Evolutionary conservation across 2,797 vertebrate genomes (phyloP).

Genomic region (Platalea minor): DNA sequence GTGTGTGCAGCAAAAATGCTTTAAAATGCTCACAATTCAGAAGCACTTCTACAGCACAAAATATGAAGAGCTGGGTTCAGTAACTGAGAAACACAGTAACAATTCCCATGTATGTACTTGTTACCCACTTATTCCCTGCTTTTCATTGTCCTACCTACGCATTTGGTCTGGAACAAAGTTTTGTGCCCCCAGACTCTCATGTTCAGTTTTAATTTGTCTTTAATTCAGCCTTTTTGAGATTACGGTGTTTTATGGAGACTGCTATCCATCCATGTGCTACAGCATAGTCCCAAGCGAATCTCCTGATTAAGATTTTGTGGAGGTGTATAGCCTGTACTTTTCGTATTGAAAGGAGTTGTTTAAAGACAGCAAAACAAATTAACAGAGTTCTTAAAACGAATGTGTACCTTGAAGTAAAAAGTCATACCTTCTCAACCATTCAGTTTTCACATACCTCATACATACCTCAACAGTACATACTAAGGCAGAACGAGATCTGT

Average conservation of each 20-base stretch:
- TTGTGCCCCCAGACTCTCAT: background rate
- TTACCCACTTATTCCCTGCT: background rate
- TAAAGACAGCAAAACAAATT: background rate
- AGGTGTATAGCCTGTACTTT: background rate
- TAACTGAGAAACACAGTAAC: background rate
- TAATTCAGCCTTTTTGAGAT: background rate
- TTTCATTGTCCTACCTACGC: background rate
- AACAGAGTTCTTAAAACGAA: background rate
- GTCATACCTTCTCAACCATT: background rate
- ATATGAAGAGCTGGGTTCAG: background rate
- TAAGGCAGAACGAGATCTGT: background rate
- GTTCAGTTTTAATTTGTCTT: background rate
- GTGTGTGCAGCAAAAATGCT: background rate
- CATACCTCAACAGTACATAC: background rate
- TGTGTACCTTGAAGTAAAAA: background rate
- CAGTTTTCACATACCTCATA: background rate
- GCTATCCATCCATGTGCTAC: background rate
- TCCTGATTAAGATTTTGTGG: background rate
- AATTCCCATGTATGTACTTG: background rate
- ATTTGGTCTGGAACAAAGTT: background rate
- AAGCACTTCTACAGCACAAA: background rate
- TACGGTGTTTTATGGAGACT: background rate
- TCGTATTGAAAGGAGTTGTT: background rate
- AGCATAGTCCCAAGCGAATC: background rate
- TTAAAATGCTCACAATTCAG: background rate